Evolutionary conservation across 2,113 vertebrate genomes (phyloP).

Genomic region (Orycteropus afer): DNA sequence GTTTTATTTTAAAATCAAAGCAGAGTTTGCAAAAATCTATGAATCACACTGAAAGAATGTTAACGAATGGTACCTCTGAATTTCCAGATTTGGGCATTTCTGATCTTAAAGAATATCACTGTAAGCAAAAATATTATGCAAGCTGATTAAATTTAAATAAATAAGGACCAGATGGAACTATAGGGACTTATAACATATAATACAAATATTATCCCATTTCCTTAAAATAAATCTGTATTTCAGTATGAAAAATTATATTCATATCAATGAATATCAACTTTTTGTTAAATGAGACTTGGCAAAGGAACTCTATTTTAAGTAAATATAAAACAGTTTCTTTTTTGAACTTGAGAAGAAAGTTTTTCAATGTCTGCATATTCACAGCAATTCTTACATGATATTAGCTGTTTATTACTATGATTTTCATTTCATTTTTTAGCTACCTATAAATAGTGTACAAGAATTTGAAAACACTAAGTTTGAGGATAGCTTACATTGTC

Average conservation of each 20-base stretch:
- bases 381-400: constrained; percentile 44
- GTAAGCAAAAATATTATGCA: constrained; percentile 87
- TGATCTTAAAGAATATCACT: constrained; percentile 83
- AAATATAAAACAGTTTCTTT: constrained; percentile 82
- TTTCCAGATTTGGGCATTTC: constrained; percentile 84
- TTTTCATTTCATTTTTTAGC: constrained; percentile 76
- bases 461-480: neutral
- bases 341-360: constrained; percentile 72
- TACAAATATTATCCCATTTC: constrained; percentile 85
- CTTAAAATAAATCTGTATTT: constrained; percentile 85
- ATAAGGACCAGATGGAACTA: constrained; percentile 86
- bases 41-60: constrained; percentile 86
- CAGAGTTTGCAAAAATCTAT: constrained; percentile 83
- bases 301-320: constrained; percentile 71
- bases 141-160: constrained; percentile 86
- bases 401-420: constrained; percentile 73
- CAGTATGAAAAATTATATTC: constrained; percentile 86
- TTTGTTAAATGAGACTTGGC: constrained; percentile 81
- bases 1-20: constrained; percentile 88
- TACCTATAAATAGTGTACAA: constrained; percentile 72
- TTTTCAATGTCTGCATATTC: constrained; percentile 64
- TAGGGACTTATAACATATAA: constrained; percentile 84
- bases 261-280: constrained; percentile 83
- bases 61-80: constrained; percentile 86
- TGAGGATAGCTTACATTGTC: neutral